A percentile compares a stretch with the other conserved stretches of the same genome.
These are phyloP conservation scores for Drosophila diplacantha DNA, from an alignment of 2,888 invertebrate species.

Conservation along the genomic window DNA sequence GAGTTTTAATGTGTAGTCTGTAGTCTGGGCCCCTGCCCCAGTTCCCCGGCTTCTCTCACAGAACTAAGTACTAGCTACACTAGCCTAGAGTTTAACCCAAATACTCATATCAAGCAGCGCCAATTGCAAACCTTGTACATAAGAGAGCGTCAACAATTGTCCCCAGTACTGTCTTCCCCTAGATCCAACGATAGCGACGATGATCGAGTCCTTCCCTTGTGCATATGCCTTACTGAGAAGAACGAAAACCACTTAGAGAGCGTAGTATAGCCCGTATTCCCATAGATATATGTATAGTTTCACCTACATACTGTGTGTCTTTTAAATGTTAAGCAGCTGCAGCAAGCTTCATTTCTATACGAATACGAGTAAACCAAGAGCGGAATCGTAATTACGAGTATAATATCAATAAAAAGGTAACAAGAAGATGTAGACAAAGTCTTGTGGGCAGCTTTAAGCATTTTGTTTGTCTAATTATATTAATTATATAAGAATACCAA, in stretches of 20 bases:
- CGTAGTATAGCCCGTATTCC: conserved; percentile 17
- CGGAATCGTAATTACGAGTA: conserved; percentile 21
- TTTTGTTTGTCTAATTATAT: conserved; percentile 51
- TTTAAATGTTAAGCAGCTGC: conserved; percentile 56
- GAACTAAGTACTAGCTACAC: conserved; percentile 32
- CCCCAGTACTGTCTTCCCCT: conserved; percentile 46
- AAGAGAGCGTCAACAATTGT: conserved; percentile 30
- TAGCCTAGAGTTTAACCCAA: conserved; percentile 22
- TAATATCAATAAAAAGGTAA: not conserved
- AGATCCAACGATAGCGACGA: conserved; percentile 31
- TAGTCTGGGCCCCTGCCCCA: conserved; percentile 11
- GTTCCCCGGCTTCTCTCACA: conserved; percentile 20
- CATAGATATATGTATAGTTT: conserved; percentile 50
- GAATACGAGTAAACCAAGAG: conserved; percentile 28
- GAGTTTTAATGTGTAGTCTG: conserved; percentile 30
- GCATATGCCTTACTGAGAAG: conserved; percentile 56
- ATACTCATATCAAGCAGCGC: conserved; percentile 45
- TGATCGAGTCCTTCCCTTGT: conserved; percentile 59
- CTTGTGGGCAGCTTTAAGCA: conserved; percentile 66
- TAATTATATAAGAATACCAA: conserved; percentile 48
- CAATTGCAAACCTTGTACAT: conserved; percentile 44
- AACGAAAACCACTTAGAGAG: conserved; percentile 14
- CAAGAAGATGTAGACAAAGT: conserved; percentile 51
- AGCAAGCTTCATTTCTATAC: conserved; percentile 25
- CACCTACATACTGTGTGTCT: conserved; percentile 64